These are phyloP conservation scores for Megaceryle alcyon DNA, from an alignment of 2,797 vertebrate genomes.

Conservation along the genomic window DNA sequence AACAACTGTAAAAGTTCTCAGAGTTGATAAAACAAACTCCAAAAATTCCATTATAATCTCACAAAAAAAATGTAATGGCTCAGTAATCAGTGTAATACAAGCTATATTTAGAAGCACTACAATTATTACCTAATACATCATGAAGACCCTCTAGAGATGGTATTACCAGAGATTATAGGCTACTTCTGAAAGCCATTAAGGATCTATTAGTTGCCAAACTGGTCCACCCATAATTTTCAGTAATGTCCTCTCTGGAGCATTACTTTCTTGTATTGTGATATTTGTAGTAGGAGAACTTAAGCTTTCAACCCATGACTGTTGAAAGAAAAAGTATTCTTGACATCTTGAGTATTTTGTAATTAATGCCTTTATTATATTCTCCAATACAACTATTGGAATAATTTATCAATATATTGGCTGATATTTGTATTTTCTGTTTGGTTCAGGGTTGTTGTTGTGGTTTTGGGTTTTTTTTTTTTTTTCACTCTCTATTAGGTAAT, in stretches of 20 bases:
- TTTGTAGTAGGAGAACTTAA: not conserved
- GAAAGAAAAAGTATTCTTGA: not conserved
- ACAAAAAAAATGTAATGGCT: not conserved
- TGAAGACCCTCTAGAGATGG: constrained; percentile 38
- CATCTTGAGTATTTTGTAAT: not conserved
- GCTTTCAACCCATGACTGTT: not conserved
- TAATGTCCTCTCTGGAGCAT: constrained; percentile 49
- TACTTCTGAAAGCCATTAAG: constrained; percentile 60
- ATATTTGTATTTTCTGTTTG: not conserved
- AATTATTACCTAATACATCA: constrained; percentile 62
- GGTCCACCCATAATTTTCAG: constrained; percentile 60
- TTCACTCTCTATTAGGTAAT: not conserved
- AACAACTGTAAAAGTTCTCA: not conserved
- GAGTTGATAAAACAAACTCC: not conserved
- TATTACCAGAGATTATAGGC: constrained; percentile 50
- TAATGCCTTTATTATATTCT: constrained; percentile 15
- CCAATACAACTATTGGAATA: not conserved
- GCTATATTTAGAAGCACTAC: not conserved
- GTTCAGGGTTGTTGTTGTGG: not conserved
- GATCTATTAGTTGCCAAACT: constrained; percentile 65
- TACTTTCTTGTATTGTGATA: not conserved
- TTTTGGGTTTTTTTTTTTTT: too few relatives aligned
- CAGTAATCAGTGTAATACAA: not conserved
- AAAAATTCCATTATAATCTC: not conserved
- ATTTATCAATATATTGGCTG: not conserved